A percentile compares a stretch with the other conserved stretches of the same genome.
phyloP scores from a whole-genome alignment of 2,888 invertebrate species.

The Pyralis farinalis region DNA sequence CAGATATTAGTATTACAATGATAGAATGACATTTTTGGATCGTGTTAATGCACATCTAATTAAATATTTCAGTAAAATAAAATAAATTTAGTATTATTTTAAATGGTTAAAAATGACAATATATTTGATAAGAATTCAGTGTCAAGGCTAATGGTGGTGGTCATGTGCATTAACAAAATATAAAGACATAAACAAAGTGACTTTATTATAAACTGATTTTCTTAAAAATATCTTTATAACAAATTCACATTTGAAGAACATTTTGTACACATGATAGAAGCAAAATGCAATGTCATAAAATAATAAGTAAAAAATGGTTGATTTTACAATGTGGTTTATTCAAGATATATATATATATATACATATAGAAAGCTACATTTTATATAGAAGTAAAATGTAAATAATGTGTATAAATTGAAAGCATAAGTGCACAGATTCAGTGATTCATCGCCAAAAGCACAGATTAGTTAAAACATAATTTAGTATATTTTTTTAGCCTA shows the following conservation, averaged over 20 bases:
- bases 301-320: no score
- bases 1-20: slow-evolving; percentile 62
- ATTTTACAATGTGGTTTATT: background rate
- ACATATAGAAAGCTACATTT: no score
- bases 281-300: background rate
- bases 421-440: background rate
- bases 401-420: background rate
- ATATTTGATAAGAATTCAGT: no score
- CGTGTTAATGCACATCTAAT: slow-evolving; percentile 46
- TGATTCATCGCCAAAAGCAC: no score
- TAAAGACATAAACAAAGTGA: background rate
- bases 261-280: background rate
- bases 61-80: no score
- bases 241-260: background rate
- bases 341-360: no score
- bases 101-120: no score
- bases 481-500: no score
- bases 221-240: no score
- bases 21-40: slow-evolving; percentile 34
- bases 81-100: background rate
- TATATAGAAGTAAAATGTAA: no score
- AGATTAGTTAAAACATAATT: no score
- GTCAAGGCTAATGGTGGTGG: no score
- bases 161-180: slow-evolving; percentile 18
- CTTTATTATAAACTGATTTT: background rate